These are phyloP conservation scores for Archivesica marissinica DNA, from an alignment of 1,140 invertebrate genomes.

Conservation along the genomic window DNA sequence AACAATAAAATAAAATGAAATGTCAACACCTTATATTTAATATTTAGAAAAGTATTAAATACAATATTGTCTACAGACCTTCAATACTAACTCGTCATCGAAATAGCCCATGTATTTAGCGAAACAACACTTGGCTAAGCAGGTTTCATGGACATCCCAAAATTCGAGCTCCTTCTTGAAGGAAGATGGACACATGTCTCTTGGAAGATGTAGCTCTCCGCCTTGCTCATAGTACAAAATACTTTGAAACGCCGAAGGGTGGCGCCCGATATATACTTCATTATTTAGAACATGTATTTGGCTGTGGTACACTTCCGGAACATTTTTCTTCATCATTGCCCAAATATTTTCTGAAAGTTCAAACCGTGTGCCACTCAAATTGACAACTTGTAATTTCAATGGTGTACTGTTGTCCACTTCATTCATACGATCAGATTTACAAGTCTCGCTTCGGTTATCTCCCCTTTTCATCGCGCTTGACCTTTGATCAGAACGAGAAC, in stretches of 20 bases:
- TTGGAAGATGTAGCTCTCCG: slow-evolving; percentile 72
- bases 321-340: neutral
- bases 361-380: slow-evolving; percentile 33
- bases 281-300: neutral
- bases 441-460: too few relatives aligned
- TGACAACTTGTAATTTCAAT: slow-evolving; percentile 11
- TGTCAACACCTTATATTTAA: too few relatives aligned
- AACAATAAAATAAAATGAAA: too few relatives aligned
- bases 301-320: neutral
- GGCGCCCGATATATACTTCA: slow-evolving; percentile 15
- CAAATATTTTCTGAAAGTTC: slow-evolving; percentile 9
- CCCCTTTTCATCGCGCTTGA: too few relatives aligned
- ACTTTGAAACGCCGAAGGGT: slow-evolving; percentile 47
- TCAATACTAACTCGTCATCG: slow-evolving; percentile 5
- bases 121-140: slow-evolving; percentile 72
- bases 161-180: slow-evolving; percentile 71
- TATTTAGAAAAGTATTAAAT: too few relatives aligned
- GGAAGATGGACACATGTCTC: slow-evolving; percentile 66
- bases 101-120: slow-evolving; percentile 33
- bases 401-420: too few relatives aligned
- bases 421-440: too few relatives aligned
- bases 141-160: slow-evolving; percentile 69
- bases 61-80: neutral
- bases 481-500: too few relatives aligned
- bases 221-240: slow-evolving; percentile 69